These are phyloP conservation scores for Myotis vivesi DNA, from an alignment of 2,797 vertebrate genomes.

Conservation along the genomic window DNA sequence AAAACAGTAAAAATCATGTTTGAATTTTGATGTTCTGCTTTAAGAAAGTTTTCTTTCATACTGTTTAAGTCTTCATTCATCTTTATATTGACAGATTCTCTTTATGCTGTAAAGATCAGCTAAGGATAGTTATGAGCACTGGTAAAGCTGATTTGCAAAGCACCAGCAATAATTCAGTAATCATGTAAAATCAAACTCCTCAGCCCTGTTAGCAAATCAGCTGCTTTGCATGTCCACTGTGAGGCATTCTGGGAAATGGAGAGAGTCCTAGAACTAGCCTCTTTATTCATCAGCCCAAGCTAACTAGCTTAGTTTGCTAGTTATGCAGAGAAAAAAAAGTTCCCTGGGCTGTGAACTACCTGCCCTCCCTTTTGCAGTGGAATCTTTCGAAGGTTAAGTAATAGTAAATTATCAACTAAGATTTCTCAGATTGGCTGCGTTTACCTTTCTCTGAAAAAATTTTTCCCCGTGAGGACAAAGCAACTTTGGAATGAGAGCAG, in stretches of 20 bases:
- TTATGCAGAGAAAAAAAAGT: neutral
- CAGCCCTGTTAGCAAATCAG: neutral
- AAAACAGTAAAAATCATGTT: neutral
- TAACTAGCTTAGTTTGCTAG: conserved; percentile 26
- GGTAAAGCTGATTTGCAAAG: neutral
- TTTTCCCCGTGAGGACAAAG: conserved; percentile 66
- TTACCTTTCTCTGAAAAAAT: conserved; percentile 77
- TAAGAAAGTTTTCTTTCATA: neutral
- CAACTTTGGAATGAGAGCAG: conserved; percentile 50
- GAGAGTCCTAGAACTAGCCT: neutral
- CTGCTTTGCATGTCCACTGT: neutral
- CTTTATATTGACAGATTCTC: neutral
- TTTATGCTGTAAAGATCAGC: neutral
- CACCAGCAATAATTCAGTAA: neutral
- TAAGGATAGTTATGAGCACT: neutral
- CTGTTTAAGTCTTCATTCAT: neutral
- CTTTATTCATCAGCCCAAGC: neutral
- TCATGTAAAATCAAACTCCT: neutral
- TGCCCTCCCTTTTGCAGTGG: conserved; percentile 62
- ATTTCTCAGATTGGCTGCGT: conserved; percentile 79
- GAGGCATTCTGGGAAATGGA: neutral
- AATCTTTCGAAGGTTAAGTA: conserved; percentile 79
- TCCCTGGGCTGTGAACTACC: conserved; percentile 56
- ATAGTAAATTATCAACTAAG: conserved; percentile 85
- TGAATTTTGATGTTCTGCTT: neutral